Percentiles rank a stretch among this genome's conserved stretches.
Conservation (phyloP, 2,888 invertebrate species). For the Oligia latruncula region DNA sequence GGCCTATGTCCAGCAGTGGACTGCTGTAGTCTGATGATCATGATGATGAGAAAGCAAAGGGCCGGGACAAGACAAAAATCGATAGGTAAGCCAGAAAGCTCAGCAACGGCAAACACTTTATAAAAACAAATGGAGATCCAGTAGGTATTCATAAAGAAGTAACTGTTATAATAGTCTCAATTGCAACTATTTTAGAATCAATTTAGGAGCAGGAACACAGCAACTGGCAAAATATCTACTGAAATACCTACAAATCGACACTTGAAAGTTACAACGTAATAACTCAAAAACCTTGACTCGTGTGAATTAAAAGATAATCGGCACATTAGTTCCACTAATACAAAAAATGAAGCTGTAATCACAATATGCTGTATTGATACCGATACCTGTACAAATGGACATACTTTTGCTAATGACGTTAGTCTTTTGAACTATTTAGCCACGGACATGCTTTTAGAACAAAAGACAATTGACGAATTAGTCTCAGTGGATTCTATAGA, state of each 20-base stretch:
- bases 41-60: not conserved
- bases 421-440: conserved; percentile 71
- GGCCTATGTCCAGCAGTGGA: not conserved
- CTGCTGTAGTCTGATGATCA: not conserved
- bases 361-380: conserved; percentile 39
- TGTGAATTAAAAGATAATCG: conserved; percentile 44
- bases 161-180: not conserved
- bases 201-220: no score
- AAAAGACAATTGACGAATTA: conserved; percentile 63
- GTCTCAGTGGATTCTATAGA: conserved; percentile 55
- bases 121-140: not conserved
- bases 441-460: conserved; percentile 59
- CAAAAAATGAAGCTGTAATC: conserved; percentile 30
- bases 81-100: no score
- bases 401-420: conserved; percentile 67
- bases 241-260: not conserved
- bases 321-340: conserved; percentile 34
- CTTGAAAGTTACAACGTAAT: not conserved
- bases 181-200: not conserved
- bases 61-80: not conserved
- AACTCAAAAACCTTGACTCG: conserved; percentile 3
- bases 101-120: not conserved
- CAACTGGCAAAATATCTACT: not conserved
- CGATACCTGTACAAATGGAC: conserved; percentile 41
- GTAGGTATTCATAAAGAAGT: not conserved